These are phyloP conservation scores for Gryllus longicercus DNA, from an alignment of 2,888 invertebrate genomes.

Conservation along the genomic window DNA sequence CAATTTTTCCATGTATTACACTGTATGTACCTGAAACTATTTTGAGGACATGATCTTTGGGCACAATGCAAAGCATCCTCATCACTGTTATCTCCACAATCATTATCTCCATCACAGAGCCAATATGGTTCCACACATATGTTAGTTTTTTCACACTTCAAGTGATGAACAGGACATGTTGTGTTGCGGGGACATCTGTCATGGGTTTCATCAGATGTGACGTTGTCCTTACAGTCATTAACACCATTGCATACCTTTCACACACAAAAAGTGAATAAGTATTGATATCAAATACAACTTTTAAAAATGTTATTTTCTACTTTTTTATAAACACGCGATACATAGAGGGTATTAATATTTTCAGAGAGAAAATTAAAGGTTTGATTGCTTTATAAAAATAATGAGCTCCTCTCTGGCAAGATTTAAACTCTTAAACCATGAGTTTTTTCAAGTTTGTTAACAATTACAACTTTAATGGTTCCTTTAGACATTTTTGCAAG, in stretches of 20 bases:
- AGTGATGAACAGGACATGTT: slow-evolving; percentile 84
- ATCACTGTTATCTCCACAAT: slow-evolving; percentile 92
- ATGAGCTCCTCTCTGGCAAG: no score
- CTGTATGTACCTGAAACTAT: slow-evolving; percentile 64
- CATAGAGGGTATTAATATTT: no score
- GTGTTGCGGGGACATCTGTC: slow-evolving; percentile 82
- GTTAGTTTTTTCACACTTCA: slow-evolving; percentile 90
- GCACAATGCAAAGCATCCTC: slow-evolving; percentile 88
- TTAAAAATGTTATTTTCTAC: no score
- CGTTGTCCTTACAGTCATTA: slow-evolving; percentile 90
- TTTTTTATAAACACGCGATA: no score
- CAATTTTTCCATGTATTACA: not conserved
- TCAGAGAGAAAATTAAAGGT: no score
- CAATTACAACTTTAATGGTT: no score
- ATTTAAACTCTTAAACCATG: no score
- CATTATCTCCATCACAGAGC: slow-evolving; percentile 96
- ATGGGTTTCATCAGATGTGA: slow-evolving; percentile 86
- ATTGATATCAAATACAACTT: no score
- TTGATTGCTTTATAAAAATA: no score
- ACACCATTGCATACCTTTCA: slow-evolving; percentile 77
- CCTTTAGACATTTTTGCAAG: not conserved
- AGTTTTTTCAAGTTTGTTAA: no score
- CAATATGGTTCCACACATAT: slow-evolving; percentile 97
- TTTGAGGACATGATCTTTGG: slow-evolving; percentile 82
- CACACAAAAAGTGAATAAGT: no score